Conservation (phyloP, 2,888 invertebrate species). For the Sycophila texana region DNA sequence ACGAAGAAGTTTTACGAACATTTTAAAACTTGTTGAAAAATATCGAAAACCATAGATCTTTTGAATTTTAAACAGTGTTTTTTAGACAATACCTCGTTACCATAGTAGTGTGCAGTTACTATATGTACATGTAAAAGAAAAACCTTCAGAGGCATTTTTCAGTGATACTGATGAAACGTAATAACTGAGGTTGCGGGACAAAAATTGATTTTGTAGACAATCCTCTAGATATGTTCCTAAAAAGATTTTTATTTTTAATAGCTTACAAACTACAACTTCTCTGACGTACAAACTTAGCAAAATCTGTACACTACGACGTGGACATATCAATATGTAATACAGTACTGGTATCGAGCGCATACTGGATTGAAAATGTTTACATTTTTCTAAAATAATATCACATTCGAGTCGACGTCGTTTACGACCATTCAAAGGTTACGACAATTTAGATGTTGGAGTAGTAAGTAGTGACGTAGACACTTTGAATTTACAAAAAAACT, state of each 20-base stretch:
- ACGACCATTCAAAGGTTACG: background rate
- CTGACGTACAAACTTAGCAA: background rate
- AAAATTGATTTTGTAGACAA: conserved; percentile 29
- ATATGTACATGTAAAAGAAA: conserved; percentile 6
- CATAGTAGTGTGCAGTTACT: conserved; percentile 21
- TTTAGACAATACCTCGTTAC: conserved; percentile 28
- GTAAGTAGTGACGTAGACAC: conserved; percentile 9
- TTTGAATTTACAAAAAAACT: background rate
- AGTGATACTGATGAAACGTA: conserved; percentile 17
- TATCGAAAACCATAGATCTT: background rate
- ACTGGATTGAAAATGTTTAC: background rate
- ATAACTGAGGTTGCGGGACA: background rate
- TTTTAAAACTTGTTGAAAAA: conserved; percentile 6
- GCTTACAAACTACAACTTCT: background rate
- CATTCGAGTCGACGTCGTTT: conserved; percentile 7
- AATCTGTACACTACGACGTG: conserved; percentile 7
- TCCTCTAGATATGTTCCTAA: conserved; percentile 17
- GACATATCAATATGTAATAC: conserved; percentile 30
- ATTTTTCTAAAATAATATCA: conserved; percentile 25
- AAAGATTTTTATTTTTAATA: conserved; percentile 26
- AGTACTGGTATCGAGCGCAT: background rate
- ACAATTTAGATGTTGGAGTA: conserved; percentile 12
- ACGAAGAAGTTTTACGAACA: conserved; percentile 1
- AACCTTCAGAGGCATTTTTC: conserved; percentile 24
- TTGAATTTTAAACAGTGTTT: conserved; percentile 25